phyloP scores from a whole-genome alignment of 2,888 invertebrate species.

The Andrena trimmerana region DNA sequence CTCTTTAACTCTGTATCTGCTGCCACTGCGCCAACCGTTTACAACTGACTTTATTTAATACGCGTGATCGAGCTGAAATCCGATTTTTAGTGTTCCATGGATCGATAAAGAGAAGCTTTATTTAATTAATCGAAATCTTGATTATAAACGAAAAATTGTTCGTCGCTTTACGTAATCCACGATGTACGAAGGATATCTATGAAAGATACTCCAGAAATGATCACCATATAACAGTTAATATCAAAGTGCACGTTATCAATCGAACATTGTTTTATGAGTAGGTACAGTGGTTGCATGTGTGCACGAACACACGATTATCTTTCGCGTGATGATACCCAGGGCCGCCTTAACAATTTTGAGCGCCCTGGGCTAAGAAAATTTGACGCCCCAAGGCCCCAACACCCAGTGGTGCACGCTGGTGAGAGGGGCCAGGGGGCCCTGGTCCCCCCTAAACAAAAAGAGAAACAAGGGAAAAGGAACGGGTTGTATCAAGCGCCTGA shows the following conservation, averaged over 20 bases:
- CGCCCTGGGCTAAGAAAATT: too few relatives aligned
- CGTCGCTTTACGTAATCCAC: not conserved
- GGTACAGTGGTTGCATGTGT: not conserved
- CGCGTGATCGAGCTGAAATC: too few relatives aligned
- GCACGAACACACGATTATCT: not conserved
- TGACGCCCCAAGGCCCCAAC: too few relatives aligned
- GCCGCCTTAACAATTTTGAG: too few relatives aligned
- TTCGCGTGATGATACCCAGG: not conserved
- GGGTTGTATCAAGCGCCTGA: too few relatives aligned
- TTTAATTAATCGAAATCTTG: not conserved
- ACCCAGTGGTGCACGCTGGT: too few relatives aligned
- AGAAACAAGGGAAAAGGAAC: too few relatives aligned
- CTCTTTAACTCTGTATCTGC: not conserved
- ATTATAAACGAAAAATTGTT: not conserved
- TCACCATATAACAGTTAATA: not conserved
- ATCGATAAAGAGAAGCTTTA: not conserved
- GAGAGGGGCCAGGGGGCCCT: too few relatives aligned
- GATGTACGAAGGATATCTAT: not conserved
- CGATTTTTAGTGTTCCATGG: not conserved
- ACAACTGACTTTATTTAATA: too few relatives aligned
- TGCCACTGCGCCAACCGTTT: too few relatives aligned
- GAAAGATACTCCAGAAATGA: not conserved
- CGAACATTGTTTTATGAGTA: not conserved
- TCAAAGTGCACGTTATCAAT: not conserved
- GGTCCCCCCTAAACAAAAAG: too few relatives aligned